phyloP scores from a whole-genome alignment of 2,888 invertebrate genomes.

The Catocala nupta region DNA sequence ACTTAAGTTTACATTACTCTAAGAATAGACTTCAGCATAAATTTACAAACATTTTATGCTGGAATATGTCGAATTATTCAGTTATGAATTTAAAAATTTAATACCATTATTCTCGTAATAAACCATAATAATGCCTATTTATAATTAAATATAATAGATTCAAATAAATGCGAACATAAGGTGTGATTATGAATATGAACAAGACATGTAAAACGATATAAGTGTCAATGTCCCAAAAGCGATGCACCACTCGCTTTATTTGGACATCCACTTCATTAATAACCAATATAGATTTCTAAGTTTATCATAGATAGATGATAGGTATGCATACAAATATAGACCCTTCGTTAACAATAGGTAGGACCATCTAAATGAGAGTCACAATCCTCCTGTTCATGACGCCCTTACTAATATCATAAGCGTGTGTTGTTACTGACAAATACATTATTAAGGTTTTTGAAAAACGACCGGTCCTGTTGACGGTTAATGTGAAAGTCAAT shows the following conservation, averaged over 20 bases:
- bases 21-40: too few relatives aligned
- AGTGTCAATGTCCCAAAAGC: slow-evolving; percentile 47
- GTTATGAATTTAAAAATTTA: too few relatives aligned
- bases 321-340: slow-evolving; percentile 61
- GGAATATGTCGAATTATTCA: too few relatives aligned
- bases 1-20: too few relatives aligned
- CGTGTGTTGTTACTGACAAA: slow-evolving; percentile 31
- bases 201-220: slow-evolving; percentile 9
- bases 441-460: neutral
- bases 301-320: slow-evolving; percentile 48
- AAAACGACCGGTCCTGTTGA: neutral
- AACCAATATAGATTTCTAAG: slow-evolving; percentile 60
- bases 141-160: neutral
- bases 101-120: too few relatives aligned
- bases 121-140: too few relatives aligned
- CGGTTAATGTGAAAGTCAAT: too few relatives aligned
- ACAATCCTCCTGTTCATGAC: slow-evolving; percentile 48
- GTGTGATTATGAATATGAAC: neutral
- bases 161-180: neutral
- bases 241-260: slow-evolving; percentile 42
- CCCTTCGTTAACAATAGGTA: slow-evolving; percentile 53
- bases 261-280: slow-evolving; percentile 47
- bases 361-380: slow-evolving; percentile 55
- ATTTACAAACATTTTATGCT: too few relatives aligned
- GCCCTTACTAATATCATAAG: slow-evolving; percentile 51